These are phyloP conservation scores for Pheosia gnoma DNA, from an alignment of 2,888 invertebrate genomes.

Conservation along the genomic window DNA sequence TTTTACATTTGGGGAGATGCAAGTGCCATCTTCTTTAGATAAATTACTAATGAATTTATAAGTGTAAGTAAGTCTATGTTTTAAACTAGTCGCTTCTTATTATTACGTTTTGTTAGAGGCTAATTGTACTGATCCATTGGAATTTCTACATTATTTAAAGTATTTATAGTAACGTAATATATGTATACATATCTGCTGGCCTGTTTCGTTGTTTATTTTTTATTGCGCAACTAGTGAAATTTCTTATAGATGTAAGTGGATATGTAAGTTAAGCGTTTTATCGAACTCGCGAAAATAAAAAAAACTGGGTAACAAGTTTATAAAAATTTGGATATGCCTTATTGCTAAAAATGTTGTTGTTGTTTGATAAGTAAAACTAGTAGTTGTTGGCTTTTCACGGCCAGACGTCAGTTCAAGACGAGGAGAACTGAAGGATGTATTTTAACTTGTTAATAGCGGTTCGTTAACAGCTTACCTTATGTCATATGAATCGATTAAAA, in stretches of 20 bases:
- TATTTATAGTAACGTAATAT: slow-evolving; percentile 7
- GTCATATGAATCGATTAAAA: not conserved
- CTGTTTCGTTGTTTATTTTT: slow-evolving; percentile 33
- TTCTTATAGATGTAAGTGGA: slow-evolving; percentile 1
- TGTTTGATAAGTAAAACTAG: slow-evolving; percentile 61
- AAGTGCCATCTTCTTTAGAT: not conserved
- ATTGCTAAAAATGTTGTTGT: slow-evolving; percentile 64
- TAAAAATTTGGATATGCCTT: slow-evolving; percentile 57
- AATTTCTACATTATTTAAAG: not conserved
- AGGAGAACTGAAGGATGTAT: slow-evolving; percentile 31
- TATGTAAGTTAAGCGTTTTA: slow-evolving; percentile 37
- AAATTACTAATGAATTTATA: slow-evolving; percentile 2
- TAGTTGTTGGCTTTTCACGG: slow-evolving; percentile 57
- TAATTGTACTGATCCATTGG: slow-evolving; percentile 12
- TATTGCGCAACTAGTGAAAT: slow-evolving; percentile 29
- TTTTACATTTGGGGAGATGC: not conserved
- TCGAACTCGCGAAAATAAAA: slow-evolving; percentile 31
- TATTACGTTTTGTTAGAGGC: slow-evolving; percentile 8
- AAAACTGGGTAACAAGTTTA: slow-evolving; percentile 48
- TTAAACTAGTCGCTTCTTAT: slow-evolving; percentile 18
- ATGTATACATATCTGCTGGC: slow-evolving; percentile 38
- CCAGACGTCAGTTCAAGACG: slow-evolving; percentile 22
- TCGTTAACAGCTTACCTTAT: slow-evolving; percentile 19
- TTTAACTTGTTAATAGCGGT: slow-evolving; percentile 43
- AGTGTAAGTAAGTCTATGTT: not conserved